A percentile compares a stretch with the other conserved stretches of the same genome.
Evolutionary conservation across 2,113 vertebrate genomes (phyloP).

Genomic region (Toxostoma redivivum): DNA sequence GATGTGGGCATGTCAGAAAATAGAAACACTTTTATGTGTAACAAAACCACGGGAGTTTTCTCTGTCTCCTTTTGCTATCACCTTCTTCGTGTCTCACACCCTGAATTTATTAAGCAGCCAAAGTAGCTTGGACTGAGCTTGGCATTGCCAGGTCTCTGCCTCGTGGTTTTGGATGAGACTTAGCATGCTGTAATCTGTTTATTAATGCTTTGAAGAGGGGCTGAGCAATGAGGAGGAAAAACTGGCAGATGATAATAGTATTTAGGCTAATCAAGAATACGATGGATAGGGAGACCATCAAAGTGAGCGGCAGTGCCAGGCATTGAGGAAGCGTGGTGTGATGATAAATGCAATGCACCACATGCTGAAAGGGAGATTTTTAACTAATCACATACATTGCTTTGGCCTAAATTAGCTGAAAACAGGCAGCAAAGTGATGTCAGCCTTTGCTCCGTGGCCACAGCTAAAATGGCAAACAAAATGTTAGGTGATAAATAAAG

Average conservation of each 20-base stretch:
- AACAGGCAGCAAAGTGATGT: slow-evolving; percentile 1
- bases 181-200: not conserved
- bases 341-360: not conserved
- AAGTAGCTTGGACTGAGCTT: not conserved
- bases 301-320: not conserved
- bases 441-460: not conserved
- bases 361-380: not conserved
- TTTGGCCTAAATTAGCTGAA: slow-evolving; percentile 6
- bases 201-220: slow-evolving; percentile 2
- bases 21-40: not conserved
- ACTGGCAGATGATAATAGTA: slow-evolving; percentile 12
- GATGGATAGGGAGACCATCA: not conserved
- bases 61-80: not conserved
- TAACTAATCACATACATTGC: not conserved
- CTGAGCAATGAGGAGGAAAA: not conserved
- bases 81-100: not conserved
- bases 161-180: not conserved
- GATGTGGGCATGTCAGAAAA: not conserved
- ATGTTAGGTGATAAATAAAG: not conserved
- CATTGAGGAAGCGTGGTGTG: not conserved
- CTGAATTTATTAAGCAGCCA: not conserved
- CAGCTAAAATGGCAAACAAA: slow-evolving; percentile 9
- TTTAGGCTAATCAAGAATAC: slow-evolving; percentile 21
- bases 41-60: not conserved
- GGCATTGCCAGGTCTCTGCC: not conserved